A percentile compares a stretch with the other conserved stretches of the same genome.
These are phyloP conservation scores for Euplagia quadripunctaria DNA, from an alignment of 2,888 invertebrate species.

Conservation along the genomic window DNA sequence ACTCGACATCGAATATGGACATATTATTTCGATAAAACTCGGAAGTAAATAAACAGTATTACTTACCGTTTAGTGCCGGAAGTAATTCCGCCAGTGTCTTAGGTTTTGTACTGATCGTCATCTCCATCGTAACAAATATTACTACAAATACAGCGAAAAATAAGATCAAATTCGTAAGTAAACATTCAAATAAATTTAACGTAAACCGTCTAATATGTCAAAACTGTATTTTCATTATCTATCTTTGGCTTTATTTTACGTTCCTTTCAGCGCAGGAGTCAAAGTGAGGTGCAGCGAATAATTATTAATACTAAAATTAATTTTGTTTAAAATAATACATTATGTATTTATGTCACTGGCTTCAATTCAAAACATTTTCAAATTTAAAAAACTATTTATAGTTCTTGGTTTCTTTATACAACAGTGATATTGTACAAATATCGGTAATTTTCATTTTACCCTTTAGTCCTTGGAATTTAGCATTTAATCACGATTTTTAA, in stretches of 20 bases:
- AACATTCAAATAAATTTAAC: constrained; percentile 48
- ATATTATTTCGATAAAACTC: neutral
- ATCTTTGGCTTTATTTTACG: constrained; percentile 27
- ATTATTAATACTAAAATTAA: neutral
- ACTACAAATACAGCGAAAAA: constrained; percentile 27
- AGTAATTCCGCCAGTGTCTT: constrained; percentile 73
- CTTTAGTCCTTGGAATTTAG: no score
- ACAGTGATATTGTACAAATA: no score
- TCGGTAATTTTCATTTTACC: no score
- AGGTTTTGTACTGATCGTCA: constrained; percentile 62
- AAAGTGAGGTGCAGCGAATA: neutral
- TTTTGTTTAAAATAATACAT: neutral
- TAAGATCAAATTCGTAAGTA: constrained; percentile 31
- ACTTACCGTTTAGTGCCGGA: constrained; percentile 69
- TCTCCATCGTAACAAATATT: constrained; percentile 59
- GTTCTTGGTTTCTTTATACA: no score
- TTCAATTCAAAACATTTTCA: neutral
- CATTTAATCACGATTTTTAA: no score
- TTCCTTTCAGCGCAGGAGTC: constrained; percentile 23
- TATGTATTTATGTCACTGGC: neutral
- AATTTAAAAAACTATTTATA: neutral
- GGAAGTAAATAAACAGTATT: constrained; percentile 22
- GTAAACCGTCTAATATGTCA: constrained; percentile 53
- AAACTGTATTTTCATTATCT: constrained; percentile 9
- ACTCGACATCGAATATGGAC: neutral